Evolutionary conservation across 2,797 vertebrate species (phyloP).

Genomic region (Danio aesculapii): DNA sequence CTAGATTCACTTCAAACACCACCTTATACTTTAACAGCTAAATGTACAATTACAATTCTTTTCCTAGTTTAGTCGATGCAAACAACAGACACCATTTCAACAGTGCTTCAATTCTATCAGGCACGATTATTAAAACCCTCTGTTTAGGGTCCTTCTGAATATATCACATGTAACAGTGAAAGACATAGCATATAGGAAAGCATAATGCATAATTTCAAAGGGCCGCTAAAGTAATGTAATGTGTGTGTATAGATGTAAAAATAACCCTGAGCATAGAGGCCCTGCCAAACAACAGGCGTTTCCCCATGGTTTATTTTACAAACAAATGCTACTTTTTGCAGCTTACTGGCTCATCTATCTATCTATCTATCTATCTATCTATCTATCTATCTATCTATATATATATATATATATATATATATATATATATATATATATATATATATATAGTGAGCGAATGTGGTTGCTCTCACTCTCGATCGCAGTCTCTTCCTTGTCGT

Average conservation of each 20-base stretch:
- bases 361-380: not conserved
- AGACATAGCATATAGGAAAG: not conserved
- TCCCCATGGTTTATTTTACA: slow-evolving; percentile 9
- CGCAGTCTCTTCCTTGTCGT: slow-evolving; percentile 53
- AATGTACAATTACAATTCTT: too few species aligned
- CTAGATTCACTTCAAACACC: too few species aligned
- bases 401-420: not conserved
- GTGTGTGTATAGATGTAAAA: not conserved
- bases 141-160: slow-evolving; percentile 55
- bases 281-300: slow-evolving; percentile 28
- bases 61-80: not conserved
- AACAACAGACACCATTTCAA: not conserved
- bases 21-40: too few species aligned
- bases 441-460: not conserved
- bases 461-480: slow-evolving; percentile 31
- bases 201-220: not conserved
- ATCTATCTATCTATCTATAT: too few species aligned
- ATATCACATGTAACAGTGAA: slow-evolving; percentile 25
- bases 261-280: not conserved
- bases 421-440: not conserved
- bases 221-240: not conserved
- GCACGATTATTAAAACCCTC: slow-evolving; percentile 64
- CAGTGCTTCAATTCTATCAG: slow-evolving; percentile 45
- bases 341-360: too few species aligned
- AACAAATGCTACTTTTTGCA: not conserved